phyloP scores from a whole-genome alignment of 2,113 vertebrate species.

The Tenrec ecaudatus region DNA sequence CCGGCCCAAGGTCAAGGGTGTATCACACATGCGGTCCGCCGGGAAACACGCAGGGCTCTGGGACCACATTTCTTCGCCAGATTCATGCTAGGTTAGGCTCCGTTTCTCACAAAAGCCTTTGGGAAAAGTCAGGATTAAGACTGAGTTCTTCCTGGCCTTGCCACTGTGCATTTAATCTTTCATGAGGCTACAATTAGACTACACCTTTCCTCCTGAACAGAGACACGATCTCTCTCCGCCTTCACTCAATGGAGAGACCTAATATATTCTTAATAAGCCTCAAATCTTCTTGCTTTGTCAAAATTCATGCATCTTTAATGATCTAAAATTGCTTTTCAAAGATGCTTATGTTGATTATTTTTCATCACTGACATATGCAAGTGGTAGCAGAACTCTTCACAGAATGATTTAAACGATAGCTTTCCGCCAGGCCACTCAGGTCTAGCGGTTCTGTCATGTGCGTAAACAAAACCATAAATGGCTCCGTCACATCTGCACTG shows the following conservation, averaged over 20 bases:
- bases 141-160: background rate
- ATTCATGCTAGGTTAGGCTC: background rate
- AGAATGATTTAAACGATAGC: conserved; percentile 57
- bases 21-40: background rate
- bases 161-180: background rate
- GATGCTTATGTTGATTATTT: conserved; percentile 67
- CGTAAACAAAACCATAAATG: conserved; percentile 43
- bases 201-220: background rate
- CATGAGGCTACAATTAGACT: background rate
- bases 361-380: conserved; percentile 62
- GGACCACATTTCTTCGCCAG: background rate
- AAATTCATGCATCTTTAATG: conserved; percentile 78
- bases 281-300: conserved; percentile 65
- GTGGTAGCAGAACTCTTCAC: conserved; percentile 31
- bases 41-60: background rate
- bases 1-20: fast-evolving
- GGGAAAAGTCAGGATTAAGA: background rate
- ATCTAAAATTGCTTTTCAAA: conserved; percentile 71
- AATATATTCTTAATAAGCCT: conserved; percentile 69
- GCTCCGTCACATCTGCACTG: conserved; percentile 42
- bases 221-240: background rate
- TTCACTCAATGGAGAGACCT: conserved; percentile 12
- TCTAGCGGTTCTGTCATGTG: conserved; percentile 6
- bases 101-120: background rate
- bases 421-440: conserved; percentile 14